Conservation (phyloP, 2,888 invertebrate genomes). For the Chesias legatella region DNA sequence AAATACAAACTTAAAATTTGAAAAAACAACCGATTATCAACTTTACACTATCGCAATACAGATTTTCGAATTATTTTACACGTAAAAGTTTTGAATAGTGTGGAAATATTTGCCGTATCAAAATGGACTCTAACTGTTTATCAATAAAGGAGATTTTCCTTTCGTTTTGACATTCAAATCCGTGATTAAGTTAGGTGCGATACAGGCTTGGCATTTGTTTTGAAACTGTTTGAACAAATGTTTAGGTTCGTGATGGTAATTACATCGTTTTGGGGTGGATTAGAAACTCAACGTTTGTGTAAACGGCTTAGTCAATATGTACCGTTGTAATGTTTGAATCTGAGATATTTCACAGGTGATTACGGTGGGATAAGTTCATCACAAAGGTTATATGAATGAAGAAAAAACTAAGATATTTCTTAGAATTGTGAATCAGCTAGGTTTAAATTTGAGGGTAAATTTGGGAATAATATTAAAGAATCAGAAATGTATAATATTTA, state of each 20-base stretch:
- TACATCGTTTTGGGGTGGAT: constrained; percentile 29
- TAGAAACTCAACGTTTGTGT: constrained; percentile 12
- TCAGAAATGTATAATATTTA: too few species aligned
- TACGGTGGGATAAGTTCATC: too few species aligned
- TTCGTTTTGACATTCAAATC: constrained; percentile 43
- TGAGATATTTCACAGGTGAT: constrained; percentile 2
- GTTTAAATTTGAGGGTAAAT: too few species aligned
- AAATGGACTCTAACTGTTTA: constrained; percentile 18
- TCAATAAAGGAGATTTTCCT: constrained; percentile 29
- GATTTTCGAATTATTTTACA: background rate
- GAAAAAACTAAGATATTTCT: too few species aligned
- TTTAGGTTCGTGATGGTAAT: constrained; percentile 33
- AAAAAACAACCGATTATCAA: constrained; percentile 6
- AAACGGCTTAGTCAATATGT: constrained; percentile 6
- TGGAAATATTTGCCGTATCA: constrained; percentile 34
- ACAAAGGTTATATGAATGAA: too few species aligned
- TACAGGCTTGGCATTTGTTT: constrained; percentile 37
- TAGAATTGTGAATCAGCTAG: too few species aligned
- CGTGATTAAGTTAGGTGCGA: constrained; percentile 47
- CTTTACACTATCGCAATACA: constrained; percentile 15
- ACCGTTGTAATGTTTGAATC: constrained; percentile 7
- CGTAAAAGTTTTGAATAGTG: constrained; percentile 19
- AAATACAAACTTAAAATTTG: constrained; percentile 4
- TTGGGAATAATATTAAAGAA: too few species aligned
- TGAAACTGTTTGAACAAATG: constrained; percentile 36